Evolutionary conservation across 2,113 vertebrate species (phyloP).

Genomic region (Ondatra zibethicus): DNA sequence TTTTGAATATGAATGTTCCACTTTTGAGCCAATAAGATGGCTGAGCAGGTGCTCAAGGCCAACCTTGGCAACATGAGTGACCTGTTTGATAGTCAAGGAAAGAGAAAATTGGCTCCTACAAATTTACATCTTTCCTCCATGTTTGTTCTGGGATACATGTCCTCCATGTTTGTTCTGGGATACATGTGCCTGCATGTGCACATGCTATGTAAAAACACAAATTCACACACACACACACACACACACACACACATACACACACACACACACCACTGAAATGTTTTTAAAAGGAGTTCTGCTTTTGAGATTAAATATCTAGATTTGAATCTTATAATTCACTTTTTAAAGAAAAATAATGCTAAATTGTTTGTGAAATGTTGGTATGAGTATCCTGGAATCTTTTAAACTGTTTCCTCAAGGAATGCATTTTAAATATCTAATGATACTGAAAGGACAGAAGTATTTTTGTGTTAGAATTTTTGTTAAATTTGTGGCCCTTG

Average conservation of each 20-base stretch:
- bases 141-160: background rate
- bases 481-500: background rate
- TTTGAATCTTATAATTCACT: background rate
- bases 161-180: background rate
- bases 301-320: background rate
- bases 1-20: no score
- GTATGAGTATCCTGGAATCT: background rate
- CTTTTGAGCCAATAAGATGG: background rate
- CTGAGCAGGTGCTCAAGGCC: background rate
- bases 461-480: background rate
- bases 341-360: conserved; percentile 53
- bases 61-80: no score
- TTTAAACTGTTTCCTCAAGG: conserved; percentile 66
- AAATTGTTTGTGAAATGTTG: conserved; percentile 64
- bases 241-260: no score
- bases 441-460: conserved; percentile 14
- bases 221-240: no score
- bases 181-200: background rate
- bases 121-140: background rate
- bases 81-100: no score
- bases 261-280: background rate
- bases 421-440: conserved; percentile 36
- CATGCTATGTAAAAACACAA: background rate
- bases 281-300: background rate
- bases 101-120: no score